phyloP scores from a whole-genome alignment of 2,797 vertebrate genomes.

The Momotus momota region DNA sequence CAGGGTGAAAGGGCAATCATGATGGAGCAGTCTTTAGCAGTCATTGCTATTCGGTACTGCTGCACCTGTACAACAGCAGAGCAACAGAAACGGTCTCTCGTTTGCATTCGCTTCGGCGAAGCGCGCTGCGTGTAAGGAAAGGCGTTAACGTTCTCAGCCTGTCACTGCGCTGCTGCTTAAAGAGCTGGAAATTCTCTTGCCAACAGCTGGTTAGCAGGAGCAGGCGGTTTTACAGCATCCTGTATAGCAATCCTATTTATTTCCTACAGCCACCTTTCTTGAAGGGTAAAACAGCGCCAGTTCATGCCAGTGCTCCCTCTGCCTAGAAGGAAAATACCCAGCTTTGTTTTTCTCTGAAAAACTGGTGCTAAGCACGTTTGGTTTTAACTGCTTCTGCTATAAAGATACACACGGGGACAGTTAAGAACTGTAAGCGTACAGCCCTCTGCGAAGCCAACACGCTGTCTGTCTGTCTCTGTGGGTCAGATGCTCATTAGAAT shows the following conservation, averaged over 20 bases:
- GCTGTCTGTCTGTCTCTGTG: fast-evolving
- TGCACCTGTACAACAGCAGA: constrained; percentile 83
- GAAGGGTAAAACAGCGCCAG: not conserved
- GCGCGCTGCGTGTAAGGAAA: not conserved
- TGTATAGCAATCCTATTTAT: not conserved
- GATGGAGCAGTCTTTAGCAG: constrained; percentile 96
- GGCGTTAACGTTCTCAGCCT: not conserved
- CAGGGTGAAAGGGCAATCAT: constrained; percentile 92
- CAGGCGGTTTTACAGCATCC: not conserved
- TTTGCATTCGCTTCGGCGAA: not conserved
- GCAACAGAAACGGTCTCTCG: not conserved
- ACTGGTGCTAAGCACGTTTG: not conserved
- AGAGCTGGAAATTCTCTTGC: not conserved
- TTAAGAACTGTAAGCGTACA: fast-evolving
- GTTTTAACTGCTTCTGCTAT: not conserved
- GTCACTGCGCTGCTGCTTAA: not conserved
- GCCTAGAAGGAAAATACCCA: not conserved
- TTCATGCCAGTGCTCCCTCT: not conserved
- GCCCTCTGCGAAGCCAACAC: not conserved
- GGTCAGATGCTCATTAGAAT: not conserved
- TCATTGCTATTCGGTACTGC: constrained; percentile 96
- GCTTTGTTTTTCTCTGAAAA: not conserved
- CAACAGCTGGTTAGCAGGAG: not conserved
- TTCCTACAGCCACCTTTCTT: not conserved
- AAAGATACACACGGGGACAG: not conserved